Percentiles rank a stretch among this genome's conserved stretches.
These are phyloP conservation scores for Pyrrhosoma nymphula DNA, from an alignment of 2,888 invertebrate species.

Conservation along the genomic window DNA sequence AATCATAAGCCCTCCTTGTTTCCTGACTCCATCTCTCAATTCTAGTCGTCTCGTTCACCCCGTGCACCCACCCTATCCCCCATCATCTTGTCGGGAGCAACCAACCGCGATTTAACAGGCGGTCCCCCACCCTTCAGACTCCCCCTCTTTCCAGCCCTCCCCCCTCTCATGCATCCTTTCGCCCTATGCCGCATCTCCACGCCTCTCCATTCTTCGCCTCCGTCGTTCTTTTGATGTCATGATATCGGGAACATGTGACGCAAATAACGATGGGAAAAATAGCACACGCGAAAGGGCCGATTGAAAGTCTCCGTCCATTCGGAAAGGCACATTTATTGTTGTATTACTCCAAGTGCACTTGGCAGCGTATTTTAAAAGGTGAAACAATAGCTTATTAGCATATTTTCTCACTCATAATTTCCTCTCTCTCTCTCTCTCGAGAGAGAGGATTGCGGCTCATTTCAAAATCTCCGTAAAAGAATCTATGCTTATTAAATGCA, in stretches of 20 bases:
- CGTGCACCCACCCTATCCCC: not conserved
- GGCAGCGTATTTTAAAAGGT: not conserved
- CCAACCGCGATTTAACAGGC: constrained; percentile 52
- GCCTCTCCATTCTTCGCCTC: constrained; percentile 24
- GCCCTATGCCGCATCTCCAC: constrained; percentile 35
- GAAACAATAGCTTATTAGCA: not conserved
- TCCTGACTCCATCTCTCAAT: not conserved
- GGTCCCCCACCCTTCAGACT: not conserved
- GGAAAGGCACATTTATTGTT: not conserved
- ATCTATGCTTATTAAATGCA: too few species aligned
- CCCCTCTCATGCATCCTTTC: not conserved
- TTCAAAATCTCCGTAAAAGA: not conserved
- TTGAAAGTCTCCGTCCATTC: constrained; percentile 44
- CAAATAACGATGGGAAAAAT: constrained; percentile 14
- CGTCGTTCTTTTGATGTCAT: not conserved
- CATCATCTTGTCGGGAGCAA: constrained; percentile 29
- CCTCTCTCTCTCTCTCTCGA: too few species aligned
- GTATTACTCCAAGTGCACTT: not conserved
- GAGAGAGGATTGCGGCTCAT: too few species aligned
- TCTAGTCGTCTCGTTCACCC: not conserved
- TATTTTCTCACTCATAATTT: not conserved
- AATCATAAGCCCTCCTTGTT: not conserved
- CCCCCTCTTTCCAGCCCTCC: not conserved
- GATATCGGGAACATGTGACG: constrained; percentile 42
- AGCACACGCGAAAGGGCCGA: constrained; percentile 44